phyloP scores from a whole-genome alignment of 2,113 vertebrate genomes.

The Dolichallabes microphthalmus region DNA sequence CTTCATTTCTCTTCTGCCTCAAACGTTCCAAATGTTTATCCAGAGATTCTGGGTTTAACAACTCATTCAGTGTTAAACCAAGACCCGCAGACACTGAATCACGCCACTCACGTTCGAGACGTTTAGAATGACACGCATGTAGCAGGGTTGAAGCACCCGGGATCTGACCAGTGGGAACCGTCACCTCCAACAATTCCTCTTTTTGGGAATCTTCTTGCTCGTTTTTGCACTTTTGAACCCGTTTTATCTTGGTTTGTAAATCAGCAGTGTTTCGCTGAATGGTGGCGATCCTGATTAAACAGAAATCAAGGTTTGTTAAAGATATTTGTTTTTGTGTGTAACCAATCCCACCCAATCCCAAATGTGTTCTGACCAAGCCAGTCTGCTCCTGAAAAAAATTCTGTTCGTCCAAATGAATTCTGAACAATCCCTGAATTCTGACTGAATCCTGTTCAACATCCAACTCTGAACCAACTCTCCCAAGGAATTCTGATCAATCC shows the following conservation, averaged over 20 bases:
- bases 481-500: not conserved
- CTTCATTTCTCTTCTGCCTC: slow-evolving; percentile 53
- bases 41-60: slow-evolving; percentile 63
- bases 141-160: slow-evolving; percentile 61
- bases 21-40: slow-evolving; percentile 64
- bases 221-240: slow-evolving; percentile 51
- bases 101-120: not conserved
- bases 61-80: slow-evolving; percentile 60
- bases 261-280: slow-evolving; percentile 71
- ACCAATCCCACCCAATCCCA: not conserved
- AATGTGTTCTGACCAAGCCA: not conserved
- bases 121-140: not conserved
- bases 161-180: slow-evolving; percentile 57
- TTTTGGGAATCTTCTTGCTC: slow-evolving; percentile 16
- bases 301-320: not conserved
- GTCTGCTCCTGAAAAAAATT: not conserved
- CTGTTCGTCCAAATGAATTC: not conserved
- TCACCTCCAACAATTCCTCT: slow-evolving; percentile 32
- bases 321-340: not conserved
- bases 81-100: slow-evolving; percentile 63
- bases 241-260: slow-evolving; percentile 62
- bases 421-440: not conserved
- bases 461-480: not conserved
- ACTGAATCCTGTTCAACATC: not conserved
- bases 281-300: slow-evolving; percentile 62